These are phyloP conservation scores for Notoglanidium macrostoma DNA, from an alignment of 2,797 vertebrate species.

Conservation along the genomic window DNA sequence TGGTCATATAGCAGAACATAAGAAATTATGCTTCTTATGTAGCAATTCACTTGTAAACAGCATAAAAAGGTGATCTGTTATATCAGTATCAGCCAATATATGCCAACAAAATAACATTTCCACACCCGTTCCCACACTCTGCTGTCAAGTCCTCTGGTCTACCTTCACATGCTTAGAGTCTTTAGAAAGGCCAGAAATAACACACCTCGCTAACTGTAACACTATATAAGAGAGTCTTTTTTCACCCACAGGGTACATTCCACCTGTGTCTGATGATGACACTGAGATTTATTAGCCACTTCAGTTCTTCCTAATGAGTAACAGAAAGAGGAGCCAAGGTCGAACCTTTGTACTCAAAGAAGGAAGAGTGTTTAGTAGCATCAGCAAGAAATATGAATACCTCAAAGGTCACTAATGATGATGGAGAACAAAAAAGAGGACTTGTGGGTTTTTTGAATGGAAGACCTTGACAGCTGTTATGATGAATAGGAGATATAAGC, in stretches of 20 bases:
- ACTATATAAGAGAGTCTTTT: background rate
- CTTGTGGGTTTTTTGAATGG: background rate
- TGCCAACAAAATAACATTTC: constrained; percentile 1
- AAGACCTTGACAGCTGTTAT: background rate
- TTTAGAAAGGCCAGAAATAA: background rate
- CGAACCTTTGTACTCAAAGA: background rate
- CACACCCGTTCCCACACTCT: background rate
- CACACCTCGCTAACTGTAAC: background rate
- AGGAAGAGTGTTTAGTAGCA: background rate
- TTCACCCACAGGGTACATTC: constrained; percentile 4
- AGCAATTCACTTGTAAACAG: too few species aligned
- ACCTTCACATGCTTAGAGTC: background rate
- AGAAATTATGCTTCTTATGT: too few species aligned
- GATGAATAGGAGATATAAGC: background rate
- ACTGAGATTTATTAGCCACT: background rate
- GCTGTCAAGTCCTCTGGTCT: background rate
- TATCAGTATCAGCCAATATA: background rate
- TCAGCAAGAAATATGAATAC: background rate
- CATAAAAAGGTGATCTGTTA: background rate
- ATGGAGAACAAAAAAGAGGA: background rate
- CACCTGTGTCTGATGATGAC: background rate
- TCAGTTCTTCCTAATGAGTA: background rate
- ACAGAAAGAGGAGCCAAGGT: background rate
- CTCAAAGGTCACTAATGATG: background rate
- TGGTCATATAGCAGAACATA: background rate